phyloP scores from a whole-genome alignment of 2,113 vertebrate species.

The Mixornis gularis region DNA sequence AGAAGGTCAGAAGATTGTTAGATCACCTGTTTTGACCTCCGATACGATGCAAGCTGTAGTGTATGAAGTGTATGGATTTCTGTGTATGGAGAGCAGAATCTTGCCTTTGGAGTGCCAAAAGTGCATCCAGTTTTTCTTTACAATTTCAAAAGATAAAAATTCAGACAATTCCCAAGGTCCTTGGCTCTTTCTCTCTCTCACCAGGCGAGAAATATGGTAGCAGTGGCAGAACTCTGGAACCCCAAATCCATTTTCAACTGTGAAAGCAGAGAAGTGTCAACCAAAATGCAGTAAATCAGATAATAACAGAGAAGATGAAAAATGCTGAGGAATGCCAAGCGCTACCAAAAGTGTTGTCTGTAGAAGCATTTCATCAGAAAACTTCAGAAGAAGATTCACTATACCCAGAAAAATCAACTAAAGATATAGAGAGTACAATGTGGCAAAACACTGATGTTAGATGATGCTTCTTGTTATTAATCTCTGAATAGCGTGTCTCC shows the following conservation, averaged over 20 bases:
- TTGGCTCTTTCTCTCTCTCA: background rate
- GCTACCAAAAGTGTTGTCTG: background rate
- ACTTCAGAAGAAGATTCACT: background rate
- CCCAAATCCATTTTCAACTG: background rate
- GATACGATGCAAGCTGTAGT: fast-evolving
- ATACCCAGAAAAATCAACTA: background rate
- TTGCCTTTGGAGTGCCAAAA: background rate
- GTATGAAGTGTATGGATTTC: background rate
- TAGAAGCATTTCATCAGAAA: background rate
- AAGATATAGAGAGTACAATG: background rate
- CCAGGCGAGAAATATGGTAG: fast-evolving
- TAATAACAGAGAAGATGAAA: background rate
- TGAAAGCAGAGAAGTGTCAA: background rate
- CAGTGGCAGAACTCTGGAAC: background rate
- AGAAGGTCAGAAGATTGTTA: background rate
- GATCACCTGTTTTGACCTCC: background rate
- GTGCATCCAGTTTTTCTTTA: background rate
- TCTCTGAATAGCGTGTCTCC: fast-evolving
- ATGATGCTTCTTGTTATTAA: background rate
- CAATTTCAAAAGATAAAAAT: background rate
- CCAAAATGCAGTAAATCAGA: background rate
- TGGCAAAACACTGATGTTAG: background rate
- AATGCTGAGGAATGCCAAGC: background rate
- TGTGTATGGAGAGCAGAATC: background rate
- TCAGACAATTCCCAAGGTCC: background rate